Base-by-base conservation (phyloP, 2,888 invertebrate species). In the Aradus depressus region DNA sequence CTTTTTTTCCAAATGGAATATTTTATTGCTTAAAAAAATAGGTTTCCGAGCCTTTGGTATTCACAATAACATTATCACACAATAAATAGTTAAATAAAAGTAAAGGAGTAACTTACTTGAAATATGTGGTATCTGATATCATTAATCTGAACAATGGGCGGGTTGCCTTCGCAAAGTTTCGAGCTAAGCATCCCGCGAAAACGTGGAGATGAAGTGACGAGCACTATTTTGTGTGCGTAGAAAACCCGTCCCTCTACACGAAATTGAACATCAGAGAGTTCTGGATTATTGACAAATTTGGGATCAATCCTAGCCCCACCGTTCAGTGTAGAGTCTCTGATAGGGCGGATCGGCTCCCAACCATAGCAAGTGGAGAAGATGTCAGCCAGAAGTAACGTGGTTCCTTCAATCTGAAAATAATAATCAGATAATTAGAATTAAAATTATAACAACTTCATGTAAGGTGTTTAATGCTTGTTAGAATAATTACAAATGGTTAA, bases 61-160 rank as follows among this genome's bases (percentile, higher is more conserved):
- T 10, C 10, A 31, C 10, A 12, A 10, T 31, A 12, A 12, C 31
- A 31, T 12, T 31, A n/a, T n/a, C n/a, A n/a, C n/a, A n/a, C n/a
- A n/a, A n/a, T n/a, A n/a, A n/a, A n/a, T n/a, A n/a, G n/a, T n/a
- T n/a, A n/a, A n/a, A n/a, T 10, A 35, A 35, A 10, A 6, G 6
- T 35, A 41, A 41, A 41, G 14, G 5, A 18, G 14, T 3, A 16
- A 12, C 19, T 51, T 65, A 87, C 88, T 78, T 92, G 87, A 67
- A 92, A 92, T 63, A 90, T 91, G 63, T 88, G 85, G 67, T 91
- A 92, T 65, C 89, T 75, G 57, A 92, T 90, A 64, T 92, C 91
- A 61, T 90, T 89, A 61, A 92, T 90, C 68, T 90, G 89, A 50
- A 91, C 86, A 32, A 88, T 84, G 1, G 90, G 89, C 26, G 88